phyloP scores from a whole-genome alignment of 2,888 invertebrate genomes.

The Ormyrus nitidulus region DNA sequence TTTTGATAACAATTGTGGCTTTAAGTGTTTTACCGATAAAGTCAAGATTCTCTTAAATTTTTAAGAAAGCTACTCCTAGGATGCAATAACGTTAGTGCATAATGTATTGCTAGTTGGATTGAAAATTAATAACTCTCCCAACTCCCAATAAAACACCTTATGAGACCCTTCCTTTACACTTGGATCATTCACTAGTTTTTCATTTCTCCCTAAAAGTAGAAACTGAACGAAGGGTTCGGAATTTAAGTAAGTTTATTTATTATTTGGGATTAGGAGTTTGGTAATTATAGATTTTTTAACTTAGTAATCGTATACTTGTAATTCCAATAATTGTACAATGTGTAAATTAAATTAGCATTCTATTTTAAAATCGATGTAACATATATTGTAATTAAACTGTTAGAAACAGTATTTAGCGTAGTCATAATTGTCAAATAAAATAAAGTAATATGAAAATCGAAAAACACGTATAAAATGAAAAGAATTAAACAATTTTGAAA shows the following conservation, averaged over 20 bases:
- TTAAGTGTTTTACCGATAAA: conserved; percentile 28
- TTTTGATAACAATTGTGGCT: conserved; percentile 5
- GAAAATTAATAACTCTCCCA: conserved; percentile 32
- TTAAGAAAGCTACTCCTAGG: conserved; percentile 21
- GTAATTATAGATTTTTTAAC: too few relatives aligned
- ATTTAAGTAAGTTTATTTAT: conserved; percentile 12
- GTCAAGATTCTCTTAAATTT: conserved; percentile 1
- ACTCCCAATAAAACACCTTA: conserved; percentile 30
- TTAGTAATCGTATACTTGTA: too few relatives aligned
- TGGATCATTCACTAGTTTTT: conserved; percentile 58
- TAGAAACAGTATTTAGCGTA: too few relatives aligned
- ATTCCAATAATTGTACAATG: too few relatives aligned
- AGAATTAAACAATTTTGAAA: too few relatives aligned
- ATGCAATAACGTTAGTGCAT: conserved; percentile 33
- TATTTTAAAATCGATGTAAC: too few relatives aligned
- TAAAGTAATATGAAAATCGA: too few relatives aligned
- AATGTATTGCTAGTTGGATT: conserved; percentile 43
- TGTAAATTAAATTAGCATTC: too few relatives aligned
- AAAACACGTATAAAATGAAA: too few relatives aligned
- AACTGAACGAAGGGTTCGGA: conserved; percentile 35
- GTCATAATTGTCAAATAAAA: too few relatives aligned
- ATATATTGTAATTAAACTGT: too few relatives aligned
- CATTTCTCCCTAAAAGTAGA: conserved; percentile 51
- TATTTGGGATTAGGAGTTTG: too few relatives aligned
- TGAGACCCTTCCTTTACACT: conserved; percentile 40